phyloP scores from a whole-genome alignment of 35 echinoderm and acorn worm species.

The Anneissia japonica region DNA sequence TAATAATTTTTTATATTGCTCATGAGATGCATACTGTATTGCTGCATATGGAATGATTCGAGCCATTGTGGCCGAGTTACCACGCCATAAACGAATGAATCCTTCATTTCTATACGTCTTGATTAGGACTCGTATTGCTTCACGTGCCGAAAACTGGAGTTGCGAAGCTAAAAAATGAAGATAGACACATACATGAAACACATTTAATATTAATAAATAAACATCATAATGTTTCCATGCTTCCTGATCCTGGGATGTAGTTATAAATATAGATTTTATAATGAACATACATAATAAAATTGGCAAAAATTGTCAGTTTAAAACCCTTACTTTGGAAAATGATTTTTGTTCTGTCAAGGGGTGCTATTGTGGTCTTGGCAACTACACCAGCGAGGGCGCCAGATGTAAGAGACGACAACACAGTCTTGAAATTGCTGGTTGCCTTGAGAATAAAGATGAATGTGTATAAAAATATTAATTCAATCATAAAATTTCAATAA shows the following conservation, averaged over 20 bases:
- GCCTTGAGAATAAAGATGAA: conserved; percentile 14
- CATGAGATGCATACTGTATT: conserved; percentile 90
- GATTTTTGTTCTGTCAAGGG: conserved; percentile 95
- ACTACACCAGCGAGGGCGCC: conserved; percentile 87
- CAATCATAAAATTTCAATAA: too few relatives aligned
- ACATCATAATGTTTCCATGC: neutral
- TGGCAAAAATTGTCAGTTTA: neutral
- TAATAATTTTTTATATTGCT: conserved; percentile 90
- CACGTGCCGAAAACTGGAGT: conserved; percentile 59
- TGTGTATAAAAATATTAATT: too few relatives aligned
- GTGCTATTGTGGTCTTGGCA: conserved; percentile 91
- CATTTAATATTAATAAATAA: neutral
- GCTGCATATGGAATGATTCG: conserved; percentile 96
- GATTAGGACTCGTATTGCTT: conserved; percentile 47
- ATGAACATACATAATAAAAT: neutral
- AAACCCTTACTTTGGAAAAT: conserved; percentile 90
- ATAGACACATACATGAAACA: neutral
- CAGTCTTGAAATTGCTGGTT: conserved; percentile 41
- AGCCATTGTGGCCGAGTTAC: conserved; percentile 94
- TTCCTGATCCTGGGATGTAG: neutral
- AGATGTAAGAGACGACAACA: conserved; percentile 57
- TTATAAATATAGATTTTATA: neutral
- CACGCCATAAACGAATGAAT: conserved; percentile 69
- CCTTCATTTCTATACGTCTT: conserved; percentile 82
- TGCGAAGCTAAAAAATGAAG: conserved; percentile 67